Base-by-base conservation (phyloP, 1,140 invertebrate genomes). In the Tyrophagus putrescentiae region DNA sequence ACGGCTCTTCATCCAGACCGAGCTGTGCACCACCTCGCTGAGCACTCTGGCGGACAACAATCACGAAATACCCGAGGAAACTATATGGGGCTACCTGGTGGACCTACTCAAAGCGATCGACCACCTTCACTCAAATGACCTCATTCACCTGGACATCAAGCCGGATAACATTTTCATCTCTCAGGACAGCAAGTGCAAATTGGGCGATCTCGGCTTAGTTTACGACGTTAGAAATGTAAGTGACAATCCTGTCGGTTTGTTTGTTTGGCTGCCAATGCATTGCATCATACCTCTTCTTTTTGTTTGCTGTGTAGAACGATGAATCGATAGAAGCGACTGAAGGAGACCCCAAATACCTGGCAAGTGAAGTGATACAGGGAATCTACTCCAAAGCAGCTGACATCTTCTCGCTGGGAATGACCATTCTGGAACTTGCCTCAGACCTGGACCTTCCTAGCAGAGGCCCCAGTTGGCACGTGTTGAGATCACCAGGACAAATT, bases 131-230 rank as follows among this genome's bases (percentile, higher is more conserved):
- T 76, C 78, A 58, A 72, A 78, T 42, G 75, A 82, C 69, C 70
- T 84, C 33, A 75, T 84, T 36, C 84, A 85, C 69, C 75, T 84
- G 69, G 84, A 85, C 68, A 82, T 85, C 27, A 85, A 85, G 72
- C 78, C 83, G 57, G 83, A 82, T 27, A 85, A 85, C 71, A 84
- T 85, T 48, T 77, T 84, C 63, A 72, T 78, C 34, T 75, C 78
- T 36, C 63, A 76, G 74, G 39, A 66, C 59, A 61, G 73, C 61
- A 61, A 75, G 1, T 84, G 79, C 67, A 85, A 85, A 68, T 70
- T 85, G 27, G 82, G 80, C 31, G 84, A 85, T 70, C 84, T 85
- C 73, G 83, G 83, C 13, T 70, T 85, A 13, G 76, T 84, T n/a
- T 68, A 82, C 21, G 80, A 84, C 68, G 66, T 83, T 11, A 64